Evolutionary conservation across 1,140 invertebrate genomes (phyloP).

Genomic region (Tetragnatha versicolor): DNA sequence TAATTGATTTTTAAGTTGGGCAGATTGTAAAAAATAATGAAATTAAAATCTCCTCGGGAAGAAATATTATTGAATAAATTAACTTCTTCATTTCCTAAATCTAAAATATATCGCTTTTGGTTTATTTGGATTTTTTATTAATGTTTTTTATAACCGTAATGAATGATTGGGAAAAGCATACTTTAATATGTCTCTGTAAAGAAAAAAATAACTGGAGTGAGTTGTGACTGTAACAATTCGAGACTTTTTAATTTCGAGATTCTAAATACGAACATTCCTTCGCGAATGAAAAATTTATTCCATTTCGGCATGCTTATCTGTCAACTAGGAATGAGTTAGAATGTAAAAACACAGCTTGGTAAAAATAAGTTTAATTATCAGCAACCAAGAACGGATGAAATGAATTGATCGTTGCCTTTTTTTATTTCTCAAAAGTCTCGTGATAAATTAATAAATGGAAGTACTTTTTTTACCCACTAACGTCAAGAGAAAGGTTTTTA

Average conservation of each 20-base stretch:
- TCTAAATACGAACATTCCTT: background rate
- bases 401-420: background rate
- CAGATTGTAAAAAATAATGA: background rate
- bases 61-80: constrained; percentile 26
- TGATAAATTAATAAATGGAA: constrained; percentile 1
- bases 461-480: no score
- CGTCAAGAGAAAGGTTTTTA: no score
- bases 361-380: constrained; percentile 36
- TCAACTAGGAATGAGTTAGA: background rate
- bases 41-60: constrained; percentile 12
- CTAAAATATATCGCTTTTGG: background rate
- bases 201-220: background rate
- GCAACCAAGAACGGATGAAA: background rate
- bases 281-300: constrained; percentile 5
- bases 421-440: background rate
- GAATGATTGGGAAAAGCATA: background rate
- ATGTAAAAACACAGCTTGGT: background rate
- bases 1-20: constrained; percentile 15
- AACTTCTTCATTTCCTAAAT: background rate
- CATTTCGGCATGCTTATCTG: constrained; percentile 5
- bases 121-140: constrained; percentile 17
- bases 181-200: background rate
- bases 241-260: constrained; percentile 16
- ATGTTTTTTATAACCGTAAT: background rate
- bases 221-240: background rate